Base-by-base conservation (phyloP, 2,797 vertebrate species). In the Anas acuta region DNA sequence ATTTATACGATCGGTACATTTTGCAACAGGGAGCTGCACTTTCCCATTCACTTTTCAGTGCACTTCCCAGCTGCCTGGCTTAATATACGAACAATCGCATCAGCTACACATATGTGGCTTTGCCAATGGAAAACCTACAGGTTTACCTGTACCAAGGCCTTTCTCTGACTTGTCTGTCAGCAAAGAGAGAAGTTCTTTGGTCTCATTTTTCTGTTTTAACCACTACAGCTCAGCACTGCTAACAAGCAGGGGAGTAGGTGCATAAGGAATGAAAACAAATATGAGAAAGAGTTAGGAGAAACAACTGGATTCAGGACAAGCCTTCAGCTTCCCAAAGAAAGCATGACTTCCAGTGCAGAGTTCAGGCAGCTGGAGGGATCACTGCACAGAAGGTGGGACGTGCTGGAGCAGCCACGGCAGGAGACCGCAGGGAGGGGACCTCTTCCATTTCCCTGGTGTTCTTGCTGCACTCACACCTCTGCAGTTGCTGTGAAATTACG, bases 1-100 rank as follows among this genome's bases (percentile, higher is more conserved):
- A 66, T 65, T 37, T 35, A 2, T 8, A 6, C 0, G 14, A 37
- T 2, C 69, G 58, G 30, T 1, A 0, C 3, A 0, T 26, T 23
- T 2, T 51, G 54, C 1, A 43, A 12, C 75, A 62, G 39, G 2
- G 19, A 74, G 57, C 73, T 70, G 39, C 56, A 4, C 47, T 14
- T 77, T 3, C 39, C 77, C 25, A 13, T 2, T 32, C 62, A 25
- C 43, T 28, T 54, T 8, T 70, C 58, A n/a, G 33, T 2, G 39
- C 56, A 18, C 43, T 23, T 54, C 7, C 81, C 58, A 32, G 33
- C 35, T 60, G 41, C 54, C 83, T 26, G n/a, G 28, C 39, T 70
- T 11, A 25, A 5, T 0, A 11, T 2, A 57, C 41, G 66, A 35
- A 35, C 39, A 45, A 8, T 7, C 7, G 3, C 1, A 13, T 4